Percentiles rank a stretch among this genome's conserved stretches.
Conservation (phyloP, 2,797 vertebrate genomes). For the Anguilla marmorata region DNA sequence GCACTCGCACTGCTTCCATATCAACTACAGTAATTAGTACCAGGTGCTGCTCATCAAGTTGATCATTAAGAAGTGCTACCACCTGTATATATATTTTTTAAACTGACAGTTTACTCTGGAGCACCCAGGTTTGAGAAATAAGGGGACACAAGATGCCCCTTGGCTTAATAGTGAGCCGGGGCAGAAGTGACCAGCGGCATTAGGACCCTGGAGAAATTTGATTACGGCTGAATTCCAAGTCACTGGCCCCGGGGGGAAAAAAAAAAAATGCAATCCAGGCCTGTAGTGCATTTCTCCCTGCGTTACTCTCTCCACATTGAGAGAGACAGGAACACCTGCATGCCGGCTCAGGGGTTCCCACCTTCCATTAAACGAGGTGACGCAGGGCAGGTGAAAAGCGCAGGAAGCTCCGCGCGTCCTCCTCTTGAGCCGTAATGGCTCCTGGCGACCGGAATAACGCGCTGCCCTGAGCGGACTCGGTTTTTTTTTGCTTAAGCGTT, state of each 20-base stretch:
- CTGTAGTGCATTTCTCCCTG: neutral
- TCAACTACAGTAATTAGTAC: too few relatives aligned
- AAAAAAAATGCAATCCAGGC: neutral
- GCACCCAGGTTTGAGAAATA: neutral
- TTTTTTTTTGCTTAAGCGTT: neutral
- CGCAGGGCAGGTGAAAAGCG: neutral
- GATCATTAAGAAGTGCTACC: too few relatives aligned
- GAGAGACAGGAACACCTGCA: neutral
- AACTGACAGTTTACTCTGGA: neutral
- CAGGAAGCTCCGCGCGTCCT: neutral
- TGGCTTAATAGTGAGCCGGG: neutral
- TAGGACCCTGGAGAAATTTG: neutral
- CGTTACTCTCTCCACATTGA: neutral
- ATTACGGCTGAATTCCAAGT: neutral
- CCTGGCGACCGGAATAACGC: slow-evolving; percentile 1
- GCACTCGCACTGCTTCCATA: too few relatives aligned
- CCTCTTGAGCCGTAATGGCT: neutral
- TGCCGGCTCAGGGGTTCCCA: neutral
- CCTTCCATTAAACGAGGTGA: neutral
- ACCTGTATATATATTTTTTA: too few relatives aligned
- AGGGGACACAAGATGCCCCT: neutral
- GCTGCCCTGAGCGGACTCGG: neutral
- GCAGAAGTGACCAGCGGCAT: neutral
- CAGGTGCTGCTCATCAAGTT: too few relatives aligned
- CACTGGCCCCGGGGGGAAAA: neutral